Evolutionary conservation across 2,888 invertebrate species (phyloP), one percentile per base, ranked within the genome.

Genomic region (Neoaliturus tenellus): DNA sequence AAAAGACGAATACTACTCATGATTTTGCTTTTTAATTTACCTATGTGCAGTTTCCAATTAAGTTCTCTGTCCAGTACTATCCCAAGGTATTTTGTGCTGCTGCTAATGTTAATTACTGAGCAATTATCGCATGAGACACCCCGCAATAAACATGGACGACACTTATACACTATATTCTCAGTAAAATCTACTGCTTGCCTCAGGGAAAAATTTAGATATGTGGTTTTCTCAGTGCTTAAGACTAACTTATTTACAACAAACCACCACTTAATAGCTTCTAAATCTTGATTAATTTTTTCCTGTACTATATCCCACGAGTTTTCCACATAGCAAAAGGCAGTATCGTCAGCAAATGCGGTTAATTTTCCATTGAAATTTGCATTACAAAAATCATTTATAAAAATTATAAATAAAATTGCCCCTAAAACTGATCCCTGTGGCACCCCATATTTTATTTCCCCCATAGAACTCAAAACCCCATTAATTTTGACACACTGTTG

Each of bases 341-440:
- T 51, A 20, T 51, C 51, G 23, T 51, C 20, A 51, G 51, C 51
- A 51, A 51, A 51, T 23, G 20, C 23, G 23, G 51, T 51, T 23
- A 51, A 6, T 23, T 20, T 23, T 6, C 51, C 51, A 20, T 51
- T 51, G 14, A 51, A 51, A 20, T 5, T 4, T 23, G 20, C 51
- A 51, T 4, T 23, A 20, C 20, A 51, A 51, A 51, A 23, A 20
- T 2, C 23, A 71, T 71, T 39, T 1, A 39, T 71, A 20, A 39
- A 71, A 20, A 41, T 23, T 4, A 71, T n/a, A 39, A 71, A 67
- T 4, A 75, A 25, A 48, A 75, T 25, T 31, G 75, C 48, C 10
- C 75, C 75, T 4, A 75, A 48, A 44, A 75, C 48, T 1, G 75
- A 75, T 14, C 48, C 75, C 17, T 75, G 75, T 44, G 75, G 44